phyloP scores from a whole-genome alignment of 2,888 invertebrate genomes.

The Melanostoma mellinum region DNA sequence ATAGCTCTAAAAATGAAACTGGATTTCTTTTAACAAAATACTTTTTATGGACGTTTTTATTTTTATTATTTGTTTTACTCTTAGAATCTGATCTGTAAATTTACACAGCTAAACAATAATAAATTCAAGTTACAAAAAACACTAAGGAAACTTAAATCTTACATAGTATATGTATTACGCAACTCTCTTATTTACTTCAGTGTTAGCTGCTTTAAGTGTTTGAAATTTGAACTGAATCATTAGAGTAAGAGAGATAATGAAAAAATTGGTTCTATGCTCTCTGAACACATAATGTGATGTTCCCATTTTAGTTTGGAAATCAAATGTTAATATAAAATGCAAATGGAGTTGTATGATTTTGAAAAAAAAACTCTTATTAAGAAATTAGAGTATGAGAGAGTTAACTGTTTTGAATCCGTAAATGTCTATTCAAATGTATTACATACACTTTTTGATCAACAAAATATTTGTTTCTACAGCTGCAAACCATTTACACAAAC shows the following conservation, averaged over 20 bases:
- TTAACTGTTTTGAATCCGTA: constrained; percentile 49
- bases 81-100: constrained; percentile 52
- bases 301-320: constrained; percentile 21
- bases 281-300: constrained; percentile 61
- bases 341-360: constrained; percentile 44
- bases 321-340: constrained; percentile 34
- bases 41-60: constrained; percentile 68
- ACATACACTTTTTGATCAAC: constrained; percentile 51
- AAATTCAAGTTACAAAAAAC: constrained; percentile 33
- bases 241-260: constrained; percentile 24
- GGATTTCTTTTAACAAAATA: constrained; percentile 70
- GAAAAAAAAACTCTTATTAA: constrained; percentile 28
- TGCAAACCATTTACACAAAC: constrained; percentile 44
- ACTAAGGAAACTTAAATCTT: constrained; percentile 54
- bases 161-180: constrained; percentile 34
- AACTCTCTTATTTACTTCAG: constrained; percentile 14
- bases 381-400: constrained; percentile 1
- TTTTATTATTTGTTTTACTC: constrained; percentile 35
- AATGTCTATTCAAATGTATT: constrained; percentile 61
- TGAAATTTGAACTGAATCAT: constrained; percentile 39
- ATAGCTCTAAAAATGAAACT: constrained; percentile 38
- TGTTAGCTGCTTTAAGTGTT: constrained; percentile 7
- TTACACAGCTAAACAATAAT: constrained; percentile 52
- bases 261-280: constrained; percentile 66
- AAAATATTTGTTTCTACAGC: constrained; percentile 42